Evolutionary conservation across 2,888 invertebrate genomes (phyloP).

Genomic region (Mimachlamys varia): DNA sequence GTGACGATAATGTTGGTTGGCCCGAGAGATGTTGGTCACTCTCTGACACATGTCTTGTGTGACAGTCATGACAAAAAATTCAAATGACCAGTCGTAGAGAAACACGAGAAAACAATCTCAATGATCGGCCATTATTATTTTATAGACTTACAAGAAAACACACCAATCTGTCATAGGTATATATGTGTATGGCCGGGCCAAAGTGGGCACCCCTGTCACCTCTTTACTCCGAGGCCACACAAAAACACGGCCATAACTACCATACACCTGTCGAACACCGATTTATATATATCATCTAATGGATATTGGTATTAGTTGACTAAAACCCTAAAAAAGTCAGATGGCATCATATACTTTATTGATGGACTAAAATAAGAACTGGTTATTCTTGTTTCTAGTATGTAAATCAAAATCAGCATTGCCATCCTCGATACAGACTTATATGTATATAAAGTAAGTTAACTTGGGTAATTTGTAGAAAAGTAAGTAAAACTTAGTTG

Average conservation of each 20-base stretch:
- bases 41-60: background rate
- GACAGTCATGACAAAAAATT: conserved; percentile 31
- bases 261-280: background rate
- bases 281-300: background rate
- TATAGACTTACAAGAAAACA: background rate
- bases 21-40: background rate
- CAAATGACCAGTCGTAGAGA: conserved; percentile 21
- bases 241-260: background rate
- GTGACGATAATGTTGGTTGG: background rate
- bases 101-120: conserved; percentile 18
- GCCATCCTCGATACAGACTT: too few species aligned
- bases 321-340: background rate
- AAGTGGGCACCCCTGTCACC: conserved; percentile 14
- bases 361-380: too few species aligned
- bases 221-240: background rate
- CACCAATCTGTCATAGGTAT: background rate
- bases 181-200: background rate
- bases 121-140: conserved; percentile 26
- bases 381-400: too few species aligned
- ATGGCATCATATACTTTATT: background rate
- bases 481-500: too few species aligned
- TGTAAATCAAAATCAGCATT: too few species aligned
- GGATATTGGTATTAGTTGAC: background rate
- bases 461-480: too few species aligned
- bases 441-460: too few species aligned